Percentiles rank a stretch among this genome's conserved stretches.
phyloP scores from a whole-genome alignment of 1,140 invertebrate genomes.

The Amyelois transitella region DNA sequence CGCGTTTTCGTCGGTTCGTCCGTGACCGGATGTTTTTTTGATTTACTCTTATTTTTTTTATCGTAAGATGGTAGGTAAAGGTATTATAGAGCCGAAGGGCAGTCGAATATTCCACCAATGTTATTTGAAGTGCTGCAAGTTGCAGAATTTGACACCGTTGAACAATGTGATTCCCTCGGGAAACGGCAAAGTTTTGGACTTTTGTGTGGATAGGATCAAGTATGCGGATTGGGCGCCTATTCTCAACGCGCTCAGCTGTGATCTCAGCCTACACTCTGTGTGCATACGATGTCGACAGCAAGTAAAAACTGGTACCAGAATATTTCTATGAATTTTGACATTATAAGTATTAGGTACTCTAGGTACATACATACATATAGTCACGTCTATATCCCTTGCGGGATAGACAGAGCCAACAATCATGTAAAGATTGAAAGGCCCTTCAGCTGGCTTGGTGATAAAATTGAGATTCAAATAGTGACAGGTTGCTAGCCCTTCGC shows the following conservation, averaged over 20 bases:
- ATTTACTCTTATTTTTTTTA: constrained; percentile 35
- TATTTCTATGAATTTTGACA: no score
- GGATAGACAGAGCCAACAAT: no score
- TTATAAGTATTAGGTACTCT: no score
- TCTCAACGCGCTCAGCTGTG: constrained; percentile 78
- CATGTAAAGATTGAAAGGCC: no score
- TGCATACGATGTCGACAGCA: constrained; percentile 70
- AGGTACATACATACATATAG: no score
- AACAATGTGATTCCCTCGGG: constrained; percentile 51
- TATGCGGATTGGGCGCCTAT: constrained; percentile 82
- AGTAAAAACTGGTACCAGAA: constrained; percentile 64
- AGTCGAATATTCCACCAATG: constrained; percentile 69
- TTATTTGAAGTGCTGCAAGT: constrained; percentile 68
- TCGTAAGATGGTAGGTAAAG: constrained; percentile 57
- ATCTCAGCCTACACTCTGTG: constrained; percentile 77
- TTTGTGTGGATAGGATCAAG: constrained; percentile 80
- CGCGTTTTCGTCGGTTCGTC: constrained; percentile 13
- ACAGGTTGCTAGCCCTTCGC: no score
- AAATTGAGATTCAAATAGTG: no score
- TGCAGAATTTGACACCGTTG: constrained; percentile 63
- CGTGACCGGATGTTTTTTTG: constrained; percentile 30
- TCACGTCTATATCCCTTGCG: no score
- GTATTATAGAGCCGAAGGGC: constrained; percentile 43
- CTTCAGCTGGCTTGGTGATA: no score
- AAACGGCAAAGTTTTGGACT: constrained; percentile 74